Conservation (phyloP, 2,888 invertebrate species). For the Tachina fera region DNA sequence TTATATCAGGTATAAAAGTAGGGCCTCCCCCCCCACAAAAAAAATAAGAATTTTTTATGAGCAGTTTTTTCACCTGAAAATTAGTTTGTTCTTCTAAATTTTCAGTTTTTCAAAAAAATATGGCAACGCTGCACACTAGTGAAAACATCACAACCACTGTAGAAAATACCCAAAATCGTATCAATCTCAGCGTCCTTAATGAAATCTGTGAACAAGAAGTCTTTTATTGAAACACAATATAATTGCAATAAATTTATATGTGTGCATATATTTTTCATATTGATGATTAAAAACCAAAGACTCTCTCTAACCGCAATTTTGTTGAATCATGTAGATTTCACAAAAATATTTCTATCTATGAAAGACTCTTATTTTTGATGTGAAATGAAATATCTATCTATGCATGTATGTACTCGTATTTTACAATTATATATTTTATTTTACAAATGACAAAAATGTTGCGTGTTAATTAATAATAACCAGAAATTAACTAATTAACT, state of each 20-base stretch:
- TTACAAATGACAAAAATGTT: conserved; percentile 25
- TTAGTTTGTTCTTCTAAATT: too few species aligned
- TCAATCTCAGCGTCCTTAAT: too few species aligned
- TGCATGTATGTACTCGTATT: not conserved
- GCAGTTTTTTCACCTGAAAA: too few species aligned
- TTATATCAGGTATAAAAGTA: too few species aligned
- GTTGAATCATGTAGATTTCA: conserved; percentile 33
- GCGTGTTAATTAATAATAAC: conserved; percentile 39
- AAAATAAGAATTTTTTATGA: too few species aligned
- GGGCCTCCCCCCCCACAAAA: too few species aligned
- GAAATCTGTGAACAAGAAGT: not conserved
- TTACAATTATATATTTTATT: not conserved
- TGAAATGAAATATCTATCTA: conserved; percentile 9
- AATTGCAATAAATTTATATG: too few species aligned
- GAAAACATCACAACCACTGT: too few species aligned
- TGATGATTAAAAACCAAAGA: conserved; percentile 10
- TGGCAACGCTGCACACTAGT: too few species aligned
- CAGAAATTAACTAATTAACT: conserved; percentile 30
- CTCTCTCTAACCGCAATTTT: conserved; percentile 31
- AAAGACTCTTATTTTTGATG: not conserved
- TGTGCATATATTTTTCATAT: too few species aligned
- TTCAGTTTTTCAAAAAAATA: too few species aligned
- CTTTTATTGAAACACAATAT: not conserved
- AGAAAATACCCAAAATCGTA: too few species aligned
- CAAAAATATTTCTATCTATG: conserved; percentile 15